phyloP scores from a whole-genome alignment of 2,888 invertebrate species.

The Zonitis immaculata region DNA sequence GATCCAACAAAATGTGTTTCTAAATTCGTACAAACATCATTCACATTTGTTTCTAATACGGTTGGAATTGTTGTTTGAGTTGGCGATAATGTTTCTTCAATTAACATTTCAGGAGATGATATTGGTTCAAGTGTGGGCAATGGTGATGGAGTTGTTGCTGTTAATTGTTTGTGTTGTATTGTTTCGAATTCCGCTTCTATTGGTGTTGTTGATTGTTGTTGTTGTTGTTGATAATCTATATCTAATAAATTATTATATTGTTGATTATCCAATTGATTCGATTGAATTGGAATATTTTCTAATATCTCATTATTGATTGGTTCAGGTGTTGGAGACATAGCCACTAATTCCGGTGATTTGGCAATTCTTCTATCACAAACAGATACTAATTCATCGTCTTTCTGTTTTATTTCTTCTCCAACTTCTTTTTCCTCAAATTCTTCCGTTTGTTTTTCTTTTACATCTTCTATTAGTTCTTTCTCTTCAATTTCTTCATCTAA shows the following conservation, averaged over 20 bases:
- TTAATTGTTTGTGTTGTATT: background rate
- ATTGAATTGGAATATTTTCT: background rate
- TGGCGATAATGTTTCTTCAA: background rate
- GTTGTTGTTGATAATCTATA: background rate
- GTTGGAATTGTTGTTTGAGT: conserved; percentile 1
- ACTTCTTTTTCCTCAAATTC: background rate
- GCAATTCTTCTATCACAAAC: background rate
- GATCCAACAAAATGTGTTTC: background rate
- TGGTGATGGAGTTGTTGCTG: background rate
- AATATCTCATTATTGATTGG: background rate
- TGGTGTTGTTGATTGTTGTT: background rate
- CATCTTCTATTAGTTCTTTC: background rate
- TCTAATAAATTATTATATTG: background rate
- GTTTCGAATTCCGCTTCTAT: background rate
- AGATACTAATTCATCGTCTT: too few relatives aligned
- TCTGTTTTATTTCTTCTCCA: background rate
- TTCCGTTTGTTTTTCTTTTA: background rate
- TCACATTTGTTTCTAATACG: background rate
- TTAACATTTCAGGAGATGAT: conserved; percentile 4
- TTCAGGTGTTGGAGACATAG: conserved; percentile 11
- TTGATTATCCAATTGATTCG: background rate
- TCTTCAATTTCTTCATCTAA: background rate
- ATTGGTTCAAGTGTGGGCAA: background rate
- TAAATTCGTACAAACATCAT: background rate
- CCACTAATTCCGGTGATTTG: background rate